Evolutionary conservation across 2,888 invertebrate genomes (phyloP), one percentile per base, ranked within the genome.

Genomic region (Periphyllus acericola): DNA sequence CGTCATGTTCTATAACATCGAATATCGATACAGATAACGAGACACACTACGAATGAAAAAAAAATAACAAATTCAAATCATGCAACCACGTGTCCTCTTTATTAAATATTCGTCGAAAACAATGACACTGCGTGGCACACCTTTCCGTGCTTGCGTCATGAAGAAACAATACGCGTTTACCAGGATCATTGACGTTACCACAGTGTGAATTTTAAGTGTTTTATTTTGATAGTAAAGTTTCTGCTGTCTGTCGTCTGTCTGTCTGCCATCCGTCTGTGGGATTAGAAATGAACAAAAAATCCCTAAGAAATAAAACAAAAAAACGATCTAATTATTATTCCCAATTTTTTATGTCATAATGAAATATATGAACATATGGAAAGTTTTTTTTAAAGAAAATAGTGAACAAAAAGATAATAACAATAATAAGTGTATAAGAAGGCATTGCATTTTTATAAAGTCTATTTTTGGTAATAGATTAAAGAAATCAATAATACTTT

Each of bases 11-110:
- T 19, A 29, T 74, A 60, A 29, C 36, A 36, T 60, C 5, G 19
- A 36, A 55, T 40, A 19, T 60, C 74, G 83, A 74, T 83, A 75
- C 36, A 60, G 60, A 83, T 83, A 46, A n/a, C 19, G 55, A 36
- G 72, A 34, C 55, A 29, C 29, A 6, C 60, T 6, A 74, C 55
- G 36, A 83, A 83, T 83, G 34, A 6, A 68, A 66, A 46, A 68
- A 34, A 34, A 66, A 76, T 84, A 84, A 85, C 29, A 32, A 84
- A 85, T 85, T 85, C 85, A 5, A 68, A 78, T 46, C 85, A 85
- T 68, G 85, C 71, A 71, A 85, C 52, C 34, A 34, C 29, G 76
- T 71, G 78, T 85, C 78, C 78, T 78, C 84, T 68, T 78, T 78
- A 85, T 68, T 71, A 34, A 68, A 60, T 68, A 52, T 52, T 9